These are phyloP conservation scores for Patella caerulea DNA, from an alignment of 2,888 invertebrate species.

Conservation along the genomic window DNA sequence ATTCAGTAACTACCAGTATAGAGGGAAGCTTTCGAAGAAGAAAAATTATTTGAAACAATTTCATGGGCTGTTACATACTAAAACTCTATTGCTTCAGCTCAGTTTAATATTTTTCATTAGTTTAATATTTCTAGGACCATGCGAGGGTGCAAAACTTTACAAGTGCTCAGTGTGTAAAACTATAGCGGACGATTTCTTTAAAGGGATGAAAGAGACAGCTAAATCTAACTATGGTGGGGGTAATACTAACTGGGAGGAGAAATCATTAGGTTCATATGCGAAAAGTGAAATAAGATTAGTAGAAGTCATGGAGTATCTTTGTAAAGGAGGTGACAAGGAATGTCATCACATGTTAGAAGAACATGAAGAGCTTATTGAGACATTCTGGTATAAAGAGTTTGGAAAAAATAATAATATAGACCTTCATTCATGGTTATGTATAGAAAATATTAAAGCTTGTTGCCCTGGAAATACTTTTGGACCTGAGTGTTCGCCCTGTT, in stretches of 20 bases:
- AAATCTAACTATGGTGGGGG: conserved; percentile 47
- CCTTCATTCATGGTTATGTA: conserved; percentile 83
- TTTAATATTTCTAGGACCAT: no score
- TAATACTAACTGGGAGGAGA: conserved; percentile 47
- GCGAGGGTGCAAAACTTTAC: neutral
- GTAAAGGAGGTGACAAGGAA: conserved; percentile 82
- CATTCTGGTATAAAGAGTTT: conserved; percentile 87
- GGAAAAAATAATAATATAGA: conserved; percentile 75
- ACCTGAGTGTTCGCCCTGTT: conserved; percentile 84
- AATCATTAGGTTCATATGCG: conserved; percentile 36
- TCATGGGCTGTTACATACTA: no score
- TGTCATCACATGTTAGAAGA: conserved; percentile 89
- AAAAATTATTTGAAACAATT: no score
- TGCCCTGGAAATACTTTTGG: conserved; percentile 90
- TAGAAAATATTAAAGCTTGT: conserved; percentile 83
- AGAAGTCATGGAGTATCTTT: conserved; percentile 91
- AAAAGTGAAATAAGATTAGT: conserved; percentile 86
- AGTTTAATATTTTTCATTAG: no score
- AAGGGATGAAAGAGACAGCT: conserved; percentile 39
- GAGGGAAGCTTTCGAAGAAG: no score
- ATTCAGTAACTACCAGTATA: no score
- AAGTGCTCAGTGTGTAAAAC: conserved; percentile 8
- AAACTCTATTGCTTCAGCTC: no score
- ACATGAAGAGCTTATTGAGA: conserved; percentile 85
- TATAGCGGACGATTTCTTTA: conserved; percentile 12